These are phyloP conservation scores for Echeneis naucrates DNA, from an alignment of 2,797 vertebrate species.

Conservation along the genomic window DNA sequence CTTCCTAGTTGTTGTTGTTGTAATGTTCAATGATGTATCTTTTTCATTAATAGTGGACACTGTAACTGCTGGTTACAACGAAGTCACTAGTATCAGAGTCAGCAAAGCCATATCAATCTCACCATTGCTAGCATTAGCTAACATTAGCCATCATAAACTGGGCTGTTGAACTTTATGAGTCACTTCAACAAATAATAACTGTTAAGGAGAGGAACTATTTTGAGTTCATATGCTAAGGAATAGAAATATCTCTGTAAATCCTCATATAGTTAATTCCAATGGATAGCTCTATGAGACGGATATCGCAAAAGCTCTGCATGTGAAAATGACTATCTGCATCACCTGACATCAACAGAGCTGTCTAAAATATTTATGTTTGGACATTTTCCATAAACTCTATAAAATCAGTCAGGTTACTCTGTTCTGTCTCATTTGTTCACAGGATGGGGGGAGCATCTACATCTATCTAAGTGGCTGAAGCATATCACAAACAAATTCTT, in stretches of 20 bases:
- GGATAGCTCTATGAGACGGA: not conserved
- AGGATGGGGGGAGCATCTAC: constrained; percentile 48
- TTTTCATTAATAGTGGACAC: not conserved
- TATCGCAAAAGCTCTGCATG: not conserved
- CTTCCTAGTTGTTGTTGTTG: not conserved
- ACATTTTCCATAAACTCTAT: no score
- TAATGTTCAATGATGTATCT: no score
- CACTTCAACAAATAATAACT: not conserved
- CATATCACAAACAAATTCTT: constrained; percentile 34
- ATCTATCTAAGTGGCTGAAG: constrained; percentile 15
- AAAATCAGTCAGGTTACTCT: constrained; percentile 26
- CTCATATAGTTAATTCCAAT: not conserved
- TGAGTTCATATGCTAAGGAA: no score
- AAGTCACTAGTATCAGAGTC: not conserved
- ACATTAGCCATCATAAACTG: not conserved
- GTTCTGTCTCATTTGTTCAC: constrained; percentile 26
- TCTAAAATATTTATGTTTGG: not conserved
- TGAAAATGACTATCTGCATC: not conserved
- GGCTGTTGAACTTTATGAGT: not conserved
- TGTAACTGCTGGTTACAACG: not conserved
- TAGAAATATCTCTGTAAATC: not conserved
- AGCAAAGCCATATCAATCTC: not conserved
- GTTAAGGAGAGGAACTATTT: not conserved
- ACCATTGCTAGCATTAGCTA: not conserved
- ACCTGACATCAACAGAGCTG: not conserved